Percentiles rank a stretch among this genome's conserved stretches.
phyloP scores from a whole-genome alignment of 2,888 invertebrate species.

The Macrostomum cliftonense region DNA sequence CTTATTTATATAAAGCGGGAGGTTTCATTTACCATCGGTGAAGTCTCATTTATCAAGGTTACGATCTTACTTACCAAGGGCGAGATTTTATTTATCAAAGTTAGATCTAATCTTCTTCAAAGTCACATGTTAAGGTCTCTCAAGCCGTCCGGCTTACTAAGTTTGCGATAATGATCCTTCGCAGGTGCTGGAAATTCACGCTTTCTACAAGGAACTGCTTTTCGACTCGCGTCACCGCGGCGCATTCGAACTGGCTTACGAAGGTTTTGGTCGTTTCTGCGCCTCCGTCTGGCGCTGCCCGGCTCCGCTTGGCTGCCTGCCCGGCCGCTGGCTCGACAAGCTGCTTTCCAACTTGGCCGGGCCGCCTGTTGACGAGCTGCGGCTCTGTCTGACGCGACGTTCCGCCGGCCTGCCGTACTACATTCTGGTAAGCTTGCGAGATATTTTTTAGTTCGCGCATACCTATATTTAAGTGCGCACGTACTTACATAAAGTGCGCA shows the following conservation, averaged over 20 bases:
- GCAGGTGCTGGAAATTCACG: conserved; percentile 19
- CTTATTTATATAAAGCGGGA: no score
- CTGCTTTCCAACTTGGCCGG: not conserved
- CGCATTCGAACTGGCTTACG: conserved; percentile 85
- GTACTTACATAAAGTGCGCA: no score
- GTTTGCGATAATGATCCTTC: not conserved
- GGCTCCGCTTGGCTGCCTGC: not conserved
- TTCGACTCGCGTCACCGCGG: conserved; percentile 67
- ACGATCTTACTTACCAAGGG: no score
- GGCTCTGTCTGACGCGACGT: conserved; percentile 58
- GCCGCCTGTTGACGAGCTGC: conserved; percentile 13
- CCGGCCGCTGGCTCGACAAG: not conserved
- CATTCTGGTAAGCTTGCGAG: conserved; percentile 47
- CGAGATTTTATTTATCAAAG: no score
- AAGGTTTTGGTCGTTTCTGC: conserved; percentile 62
- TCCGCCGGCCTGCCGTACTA: conserved; percentile 86
- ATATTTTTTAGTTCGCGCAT: no score
- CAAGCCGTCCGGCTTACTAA: no score
- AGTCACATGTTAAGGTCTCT: no score
- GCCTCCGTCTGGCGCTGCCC: conserved; percentile 48
- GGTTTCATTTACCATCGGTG: no score
- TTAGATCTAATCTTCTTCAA: no score
- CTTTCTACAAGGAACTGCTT: conserved; percentile 32
- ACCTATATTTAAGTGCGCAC: no score
- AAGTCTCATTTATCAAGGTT: no score